Evolutionary conservation across 2,113 vertebrate genomes (phyloP).

Genomic region (Ceyx cyanopectus): DNA sequence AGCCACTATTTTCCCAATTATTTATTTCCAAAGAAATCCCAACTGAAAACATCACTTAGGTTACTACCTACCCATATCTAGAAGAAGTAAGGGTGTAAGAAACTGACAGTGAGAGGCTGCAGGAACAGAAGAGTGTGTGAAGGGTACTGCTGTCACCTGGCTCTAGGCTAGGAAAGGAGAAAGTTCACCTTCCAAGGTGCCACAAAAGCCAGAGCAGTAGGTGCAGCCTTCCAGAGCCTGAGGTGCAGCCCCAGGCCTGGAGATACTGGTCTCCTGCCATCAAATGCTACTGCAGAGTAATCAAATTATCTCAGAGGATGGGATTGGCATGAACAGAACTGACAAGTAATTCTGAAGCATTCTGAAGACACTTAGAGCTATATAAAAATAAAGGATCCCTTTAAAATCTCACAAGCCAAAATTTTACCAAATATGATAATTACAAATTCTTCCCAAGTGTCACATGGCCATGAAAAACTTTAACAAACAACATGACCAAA

Average conservation of each 20-base stretch:
- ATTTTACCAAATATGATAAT: neutral
- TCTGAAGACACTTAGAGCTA: neutral
- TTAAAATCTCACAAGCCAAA: neutral
- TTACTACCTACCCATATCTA: neutral
- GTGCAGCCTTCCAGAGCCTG: neutral
- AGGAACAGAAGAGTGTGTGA: neutral
- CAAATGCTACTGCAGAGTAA: neutral
- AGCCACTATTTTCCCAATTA: neutral
- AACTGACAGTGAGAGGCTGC: neutral
- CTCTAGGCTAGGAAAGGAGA: neutral
- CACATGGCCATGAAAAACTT: neutral
- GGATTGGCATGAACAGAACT: neutral
- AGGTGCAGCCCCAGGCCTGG: fast-evolving
- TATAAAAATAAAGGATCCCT: neutral
- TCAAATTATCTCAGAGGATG: neutral
- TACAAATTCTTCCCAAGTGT: neutral
- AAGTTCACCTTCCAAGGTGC: neutral
- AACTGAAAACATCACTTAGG: neutral
- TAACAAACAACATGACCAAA: neutral
- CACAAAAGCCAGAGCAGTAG: neutral
- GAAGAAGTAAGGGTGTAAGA: neutral
- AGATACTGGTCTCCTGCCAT: neutral
- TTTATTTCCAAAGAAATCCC: neutral
- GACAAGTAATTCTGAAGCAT: neutral
- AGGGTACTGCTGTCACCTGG: neutral